These are phyloP conservation scores for Folsomia candida DNA, from an alignment of 2,888 invertebrate species.

Conservation along the genomic window DNA sequence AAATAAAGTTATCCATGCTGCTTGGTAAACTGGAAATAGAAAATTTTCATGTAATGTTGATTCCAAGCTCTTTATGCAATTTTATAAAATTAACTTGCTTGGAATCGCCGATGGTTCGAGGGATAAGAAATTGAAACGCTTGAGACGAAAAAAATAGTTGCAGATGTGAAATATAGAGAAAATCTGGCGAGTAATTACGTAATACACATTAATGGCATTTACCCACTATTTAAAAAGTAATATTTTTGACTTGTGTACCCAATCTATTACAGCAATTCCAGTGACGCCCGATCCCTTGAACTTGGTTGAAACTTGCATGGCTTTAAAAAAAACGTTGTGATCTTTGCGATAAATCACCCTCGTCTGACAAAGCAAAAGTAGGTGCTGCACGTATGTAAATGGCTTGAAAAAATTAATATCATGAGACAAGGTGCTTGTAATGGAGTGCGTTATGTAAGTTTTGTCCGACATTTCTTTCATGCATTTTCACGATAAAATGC, in stretches of 20 bases:
- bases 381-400: too few species aligned
- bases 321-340: background rate
- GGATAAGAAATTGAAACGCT: slow-evolving; percentile 12
- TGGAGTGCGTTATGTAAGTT: too few species aligned
- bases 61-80: background rate
- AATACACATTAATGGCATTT: too few species aligned
- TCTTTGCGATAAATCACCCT: background rate
- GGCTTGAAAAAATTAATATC: too few species aligned
- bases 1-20: slow-evolving; percentile 21
- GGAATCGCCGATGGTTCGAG: background rate
- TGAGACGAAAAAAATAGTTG: slow-evolving; percentile 21
- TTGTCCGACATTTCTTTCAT: too few species aligned
- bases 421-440: too few species aligned
- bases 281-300: background rate
- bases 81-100: slow-evolving; percentile 4
- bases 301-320: background rate
- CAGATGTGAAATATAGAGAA: slow-evolving; percentile 20
- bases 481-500: background rate
- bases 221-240: background rate
- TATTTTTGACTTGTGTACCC: background rate
- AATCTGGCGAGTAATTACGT: too few species aligned
- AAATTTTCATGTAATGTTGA: background rate
- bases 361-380: background rate
- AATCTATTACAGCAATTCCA: background rate
- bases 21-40: slow-evolving; percentile 20